Percentiles rank a stretch among this genome's conserved stretches.
phyloP scores from a whole-genome alignment of 2,888 invertebrate genomes.

The Pocota personata region DNA sequence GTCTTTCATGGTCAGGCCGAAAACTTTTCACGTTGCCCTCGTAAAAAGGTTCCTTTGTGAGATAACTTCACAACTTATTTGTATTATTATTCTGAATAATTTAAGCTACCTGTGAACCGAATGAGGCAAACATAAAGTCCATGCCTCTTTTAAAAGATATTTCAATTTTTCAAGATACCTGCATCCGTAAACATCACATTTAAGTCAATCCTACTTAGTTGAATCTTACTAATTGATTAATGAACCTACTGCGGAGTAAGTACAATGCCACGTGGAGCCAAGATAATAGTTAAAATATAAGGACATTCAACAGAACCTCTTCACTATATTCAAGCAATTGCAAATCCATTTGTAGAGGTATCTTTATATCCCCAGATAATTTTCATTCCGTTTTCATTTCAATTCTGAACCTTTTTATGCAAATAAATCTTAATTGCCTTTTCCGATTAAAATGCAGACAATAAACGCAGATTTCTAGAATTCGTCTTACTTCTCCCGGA shows the following conservation, averaged over 20 bases:
- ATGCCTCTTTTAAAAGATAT: too few relatives aligned
- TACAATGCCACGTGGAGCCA: neutral
- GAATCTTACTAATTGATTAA: conserved; percentile 8
- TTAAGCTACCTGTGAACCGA: too few relatives aligned
- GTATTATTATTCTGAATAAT: too few relatives aligned
- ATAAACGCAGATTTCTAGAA: neutral
- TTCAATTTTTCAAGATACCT: too few relatives aligned
- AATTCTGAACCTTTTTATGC: conserved; percentile 2
- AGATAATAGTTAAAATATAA: neutral
- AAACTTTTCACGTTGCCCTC: too few relatives aligned
- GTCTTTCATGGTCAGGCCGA: too few relatives aligned
- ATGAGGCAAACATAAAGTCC: too few relatives aligned
- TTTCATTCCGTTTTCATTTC: neutral
- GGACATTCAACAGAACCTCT: neutral
- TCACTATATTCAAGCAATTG: neutral
- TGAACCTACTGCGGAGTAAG: neutral
- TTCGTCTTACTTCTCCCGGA: neutral
- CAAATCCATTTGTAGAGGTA: neutral
- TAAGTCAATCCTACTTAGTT: neutral
- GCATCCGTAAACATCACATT: neutral
- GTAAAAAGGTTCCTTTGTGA: too few relatives aligned
- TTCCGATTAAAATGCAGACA: conserved; percentile 28
- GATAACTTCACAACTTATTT: too few relatives aligned
- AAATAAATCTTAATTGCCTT: conserved; percentile 31
- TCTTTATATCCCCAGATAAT: neutral